Conservation (phyloP, 35 echinoderm and acorn worm species). For the Ptychodera flava region DNA sequence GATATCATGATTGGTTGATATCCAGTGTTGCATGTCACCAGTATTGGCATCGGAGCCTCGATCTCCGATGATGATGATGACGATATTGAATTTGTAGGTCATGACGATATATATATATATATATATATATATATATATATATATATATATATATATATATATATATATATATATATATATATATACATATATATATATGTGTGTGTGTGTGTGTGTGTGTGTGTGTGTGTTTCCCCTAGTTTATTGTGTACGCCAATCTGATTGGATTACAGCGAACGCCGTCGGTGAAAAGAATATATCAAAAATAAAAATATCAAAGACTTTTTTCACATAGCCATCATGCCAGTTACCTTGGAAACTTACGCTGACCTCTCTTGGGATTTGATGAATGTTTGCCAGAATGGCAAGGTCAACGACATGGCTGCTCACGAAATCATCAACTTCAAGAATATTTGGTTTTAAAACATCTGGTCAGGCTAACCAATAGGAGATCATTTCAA, state of each 20-base stretch:
- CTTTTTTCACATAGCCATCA: neutral
- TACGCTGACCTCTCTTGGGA: neutral
- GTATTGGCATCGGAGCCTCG: no score
- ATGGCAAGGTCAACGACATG: neutral
- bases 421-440: neutral
- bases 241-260: neutral
- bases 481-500: neutral
- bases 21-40: neutral
- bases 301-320: neutral
- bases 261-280: neutral
- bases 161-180: no score
- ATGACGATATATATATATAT: no score
- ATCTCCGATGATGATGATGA: no score
- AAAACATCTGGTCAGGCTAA: neutral
- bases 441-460: neutral
- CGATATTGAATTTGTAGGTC: no score
- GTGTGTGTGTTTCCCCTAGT: neutral
- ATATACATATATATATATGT: no score
- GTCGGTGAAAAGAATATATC: neutral
- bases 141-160: no score
- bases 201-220: no score
- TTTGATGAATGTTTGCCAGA: neutral
- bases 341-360: neutral
- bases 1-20: neutral
- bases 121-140: no score